A percentile compares a stretch with the other conserved stretches of the same genome.
Evolutionary conservation across 2,113 vertebrate species (phyloP).

Genomic region (Cygnus buccinator): DNA sequence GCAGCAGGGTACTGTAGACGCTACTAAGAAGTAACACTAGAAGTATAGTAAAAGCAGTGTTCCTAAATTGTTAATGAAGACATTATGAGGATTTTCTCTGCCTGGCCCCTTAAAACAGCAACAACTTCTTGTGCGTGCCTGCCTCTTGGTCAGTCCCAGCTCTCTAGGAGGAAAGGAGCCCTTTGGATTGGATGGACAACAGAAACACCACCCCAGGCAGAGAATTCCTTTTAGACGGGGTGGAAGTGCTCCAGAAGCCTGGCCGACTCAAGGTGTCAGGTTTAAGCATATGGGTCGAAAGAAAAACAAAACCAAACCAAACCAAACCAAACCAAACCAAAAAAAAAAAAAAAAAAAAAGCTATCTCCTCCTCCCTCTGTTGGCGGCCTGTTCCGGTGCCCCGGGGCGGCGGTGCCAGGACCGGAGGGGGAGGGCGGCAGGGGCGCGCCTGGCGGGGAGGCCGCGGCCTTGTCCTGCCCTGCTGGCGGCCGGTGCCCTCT

Average conservation of each 20-base stretch:
- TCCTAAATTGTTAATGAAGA: background rate
- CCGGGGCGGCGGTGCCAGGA: no score
- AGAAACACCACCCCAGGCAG: background rate
- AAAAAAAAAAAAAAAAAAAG: no score
- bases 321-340: no score
- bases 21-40: background rate
- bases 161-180: background rate
- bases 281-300: background rate
- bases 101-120: background rate
- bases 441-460: no score
- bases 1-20: background rate
- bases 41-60: background rate
- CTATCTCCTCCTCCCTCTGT: no score
- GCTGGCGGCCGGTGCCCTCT: no score
- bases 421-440: no score
- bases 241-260: background rate
- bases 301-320: background rate
- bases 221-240: background rate
- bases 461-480: no score
- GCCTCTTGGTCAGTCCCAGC: background rate
- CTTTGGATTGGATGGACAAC: background rate
- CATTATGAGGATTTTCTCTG: background rate
- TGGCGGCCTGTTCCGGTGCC: no score
- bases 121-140: background rate
- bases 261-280: background rate